phyloP scores from a whole-genome alignment of 2,888 invertebrate genomes.

The Phengaris arion region DNA sequence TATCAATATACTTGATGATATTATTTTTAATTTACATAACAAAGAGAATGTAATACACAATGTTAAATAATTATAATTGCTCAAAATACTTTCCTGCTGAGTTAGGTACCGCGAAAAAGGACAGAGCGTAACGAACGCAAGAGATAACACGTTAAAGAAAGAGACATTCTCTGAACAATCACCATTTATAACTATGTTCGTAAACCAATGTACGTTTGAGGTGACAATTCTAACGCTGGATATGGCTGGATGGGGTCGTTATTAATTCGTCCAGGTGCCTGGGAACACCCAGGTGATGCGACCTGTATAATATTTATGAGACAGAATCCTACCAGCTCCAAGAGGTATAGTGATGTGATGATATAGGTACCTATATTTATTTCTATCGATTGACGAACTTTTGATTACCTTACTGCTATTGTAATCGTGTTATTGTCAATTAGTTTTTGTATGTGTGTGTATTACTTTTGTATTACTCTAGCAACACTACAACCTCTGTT shows the following conservation, averaged over 20 bases:
- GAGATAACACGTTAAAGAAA: no score
- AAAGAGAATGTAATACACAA: no score
- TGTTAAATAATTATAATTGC: no score
- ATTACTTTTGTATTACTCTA: no score
- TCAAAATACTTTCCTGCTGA: no score
- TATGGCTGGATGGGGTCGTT: slow-evolving; percentile 36
- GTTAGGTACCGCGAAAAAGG: background rate
- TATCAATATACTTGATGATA: no score
- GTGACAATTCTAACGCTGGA: slow-evolving; percentile 5
- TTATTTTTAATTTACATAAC: no score
- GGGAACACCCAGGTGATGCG: slow-evolving; percentile 51
- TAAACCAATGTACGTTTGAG: slow-evolving; percentile 11
- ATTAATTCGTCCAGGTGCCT: slow-evolving; percentile 38
- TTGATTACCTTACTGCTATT: background rate
- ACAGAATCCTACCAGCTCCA: slow-evolving; percentile 40
- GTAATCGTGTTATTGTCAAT: no score
- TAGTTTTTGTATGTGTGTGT: no score
- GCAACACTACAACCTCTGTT: no score
- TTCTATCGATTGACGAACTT: background rate
- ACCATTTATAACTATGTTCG: background rate
- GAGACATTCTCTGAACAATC: background rate
- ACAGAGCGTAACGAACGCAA: background rate
- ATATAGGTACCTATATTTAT: slow-evolving; percentile 22
- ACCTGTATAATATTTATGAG: slow-evolving; percentile 64
- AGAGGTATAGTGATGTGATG: slow-evolving; percentile 37